Percentiles rank a stretch among this genome's conserved stretches.
These are phyloP conservation scores for Hyles euphorbiae DNA, from an alignment of 1,140 invertebrate species.

Conservation along the genomic window DNA sequence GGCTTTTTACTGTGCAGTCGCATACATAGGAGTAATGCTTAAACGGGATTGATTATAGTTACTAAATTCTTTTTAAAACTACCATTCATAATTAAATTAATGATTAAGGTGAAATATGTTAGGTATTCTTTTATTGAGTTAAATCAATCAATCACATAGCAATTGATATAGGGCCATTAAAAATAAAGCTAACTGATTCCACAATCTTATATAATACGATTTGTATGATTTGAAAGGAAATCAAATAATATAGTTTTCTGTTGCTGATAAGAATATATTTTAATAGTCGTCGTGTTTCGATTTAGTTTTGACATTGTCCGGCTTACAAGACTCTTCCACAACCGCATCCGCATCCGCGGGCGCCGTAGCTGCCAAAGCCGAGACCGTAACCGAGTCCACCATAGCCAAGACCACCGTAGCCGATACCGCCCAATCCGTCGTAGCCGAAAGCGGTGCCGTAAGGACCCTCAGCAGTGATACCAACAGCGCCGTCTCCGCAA, in stretches of 20 bases:
- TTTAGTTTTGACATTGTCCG: too few species aligned
- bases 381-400: background rate
- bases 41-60: background rate
- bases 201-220: too few species aligned
- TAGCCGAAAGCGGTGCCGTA: background rate
- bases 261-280: too few species aligned
- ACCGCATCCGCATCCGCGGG: slow-evolving; percentile 3
- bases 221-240: too few species aligned
- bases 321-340: slow-evolving; percentile 2
- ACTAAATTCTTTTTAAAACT: background rate
- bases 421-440: background rate
- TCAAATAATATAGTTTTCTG: too few species aligned
- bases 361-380: slow-evolving; percentile 1
- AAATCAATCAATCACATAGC: too few species aligned
- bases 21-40: background rate
- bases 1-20: background rate
- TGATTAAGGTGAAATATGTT: too few species aligned
- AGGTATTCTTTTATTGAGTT: too few species aligned
- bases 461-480: background rate
- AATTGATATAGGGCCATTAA: too few species aligned
- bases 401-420: background rate
- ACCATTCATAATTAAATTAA: too few species aligned
- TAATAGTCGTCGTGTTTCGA: too few species aligned
- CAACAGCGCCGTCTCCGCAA: background rate
- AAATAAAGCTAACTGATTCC: too few species aligned